Conservation (phyloP, 2,797 vertebrate genomes). For the Pangasius mekongensis region DNA sequence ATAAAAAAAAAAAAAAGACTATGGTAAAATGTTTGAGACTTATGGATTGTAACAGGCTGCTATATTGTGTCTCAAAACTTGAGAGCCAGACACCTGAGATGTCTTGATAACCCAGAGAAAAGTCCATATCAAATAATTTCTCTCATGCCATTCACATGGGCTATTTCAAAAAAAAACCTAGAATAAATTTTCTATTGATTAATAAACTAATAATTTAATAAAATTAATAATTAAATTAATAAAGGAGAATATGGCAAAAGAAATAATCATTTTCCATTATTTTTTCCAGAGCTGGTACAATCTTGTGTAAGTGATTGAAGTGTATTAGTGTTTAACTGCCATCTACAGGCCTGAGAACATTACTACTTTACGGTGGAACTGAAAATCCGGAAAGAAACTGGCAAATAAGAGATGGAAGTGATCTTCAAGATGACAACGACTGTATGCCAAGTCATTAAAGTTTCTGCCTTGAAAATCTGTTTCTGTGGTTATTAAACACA, state of each 20-base stretch:
- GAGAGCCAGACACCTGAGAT: not conserved
- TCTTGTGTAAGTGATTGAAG: not conserved
- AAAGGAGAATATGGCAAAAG: no score
- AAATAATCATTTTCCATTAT: no score
- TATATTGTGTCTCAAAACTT: not conserved
- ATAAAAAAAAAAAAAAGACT: not conserved
- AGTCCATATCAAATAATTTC: not conserved
- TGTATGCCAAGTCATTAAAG: not conserved
- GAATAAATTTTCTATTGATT: no score
- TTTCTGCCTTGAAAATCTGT: not conserved
- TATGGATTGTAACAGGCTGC: not conserved
- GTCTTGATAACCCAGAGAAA: not conserved
- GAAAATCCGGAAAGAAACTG: not conserved
- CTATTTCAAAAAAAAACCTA: no score
- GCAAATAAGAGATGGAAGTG: not conserved
- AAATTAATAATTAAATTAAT: no score
- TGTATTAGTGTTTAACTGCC: constrained; percentile 5
- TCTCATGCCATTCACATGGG: no score
- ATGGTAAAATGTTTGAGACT: not conserved
- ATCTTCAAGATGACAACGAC: not conserved
- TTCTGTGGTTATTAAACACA: not conserved
- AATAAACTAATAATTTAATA: no score
- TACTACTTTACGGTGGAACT: not conserved
- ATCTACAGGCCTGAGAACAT: not conserved
- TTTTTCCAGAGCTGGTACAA: not conserved